These are phyloP conservation scores for Ctenomys sociabilis DNA, from an alignment of 2,113 vertebrate species.

Conservation along the genomic window DNA sequence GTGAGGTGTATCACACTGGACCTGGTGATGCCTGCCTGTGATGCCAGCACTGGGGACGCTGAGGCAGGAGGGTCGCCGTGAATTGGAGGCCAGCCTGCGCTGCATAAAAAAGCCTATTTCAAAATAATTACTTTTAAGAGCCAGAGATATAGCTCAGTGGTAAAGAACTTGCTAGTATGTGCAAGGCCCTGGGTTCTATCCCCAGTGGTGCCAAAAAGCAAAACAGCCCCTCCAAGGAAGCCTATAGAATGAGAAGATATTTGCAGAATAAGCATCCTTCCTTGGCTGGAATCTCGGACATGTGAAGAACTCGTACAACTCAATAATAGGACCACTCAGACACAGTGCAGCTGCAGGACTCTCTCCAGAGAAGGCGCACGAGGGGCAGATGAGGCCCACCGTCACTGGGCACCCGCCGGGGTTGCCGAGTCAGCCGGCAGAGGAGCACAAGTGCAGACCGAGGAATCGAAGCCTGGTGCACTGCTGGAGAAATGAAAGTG, in stretches of 20 bases:
- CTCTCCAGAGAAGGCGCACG: neutral
- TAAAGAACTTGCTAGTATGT: neutral
- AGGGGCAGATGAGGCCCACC: neutral
- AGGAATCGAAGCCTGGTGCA: neutral
- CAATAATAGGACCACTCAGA: neutral
- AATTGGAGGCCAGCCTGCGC: neutral
- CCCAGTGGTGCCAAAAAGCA: neutral
- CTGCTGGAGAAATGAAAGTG: neutral
- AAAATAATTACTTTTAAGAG: neutral
- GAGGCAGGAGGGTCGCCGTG: neutral
- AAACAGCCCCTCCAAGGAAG: neutral
- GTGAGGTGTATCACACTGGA: neutral
- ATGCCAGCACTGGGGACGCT: neutral
- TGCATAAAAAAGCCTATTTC: neutral
- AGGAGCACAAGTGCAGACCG: no score
- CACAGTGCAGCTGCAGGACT: neutral
- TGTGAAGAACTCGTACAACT: neutral
- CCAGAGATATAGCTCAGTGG: neutral
- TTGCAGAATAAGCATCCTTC: neutral
- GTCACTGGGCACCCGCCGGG: no score
- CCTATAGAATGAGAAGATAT: neutral
- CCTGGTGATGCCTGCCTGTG: neutral
- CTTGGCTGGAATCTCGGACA: neutral
- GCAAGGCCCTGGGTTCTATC: neutral
- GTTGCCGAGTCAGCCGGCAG: no score